A percentile compares a stretch with the other conserved stretches of the same genome.
These are phyloP conservation scores for Lasioglossum albipes DNA, from an alignment of 1,140 invertebrate species.

Conservation along the genomic window DNA sequence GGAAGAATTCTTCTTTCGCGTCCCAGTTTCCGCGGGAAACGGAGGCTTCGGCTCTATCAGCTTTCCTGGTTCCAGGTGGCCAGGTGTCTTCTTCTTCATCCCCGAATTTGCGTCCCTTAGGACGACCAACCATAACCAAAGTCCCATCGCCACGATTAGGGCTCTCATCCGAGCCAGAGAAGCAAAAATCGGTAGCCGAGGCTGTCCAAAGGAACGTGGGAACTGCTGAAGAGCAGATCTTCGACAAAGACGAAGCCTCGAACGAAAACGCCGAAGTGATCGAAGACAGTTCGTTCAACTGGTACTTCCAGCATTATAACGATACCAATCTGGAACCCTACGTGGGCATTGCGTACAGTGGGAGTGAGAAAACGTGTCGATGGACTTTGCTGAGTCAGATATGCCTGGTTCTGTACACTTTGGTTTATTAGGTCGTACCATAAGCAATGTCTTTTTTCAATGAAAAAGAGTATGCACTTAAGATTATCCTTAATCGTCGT, in stretches of 20 bases:
- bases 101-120: slow-evolving; percentile 67
- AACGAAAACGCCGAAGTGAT: slow-evolving; percentile 60
- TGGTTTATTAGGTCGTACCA: slow-evolving; percentile 20
- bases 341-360: slow-evolving; percentile 76
- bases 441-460: too few species aligned
- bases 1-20: slow-evolving; percentile 30
- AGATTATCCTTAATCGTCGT: too few species aligned
- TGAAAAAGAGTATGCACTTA: too few species aligned
- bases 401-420: slow-evolving; percentile 27
- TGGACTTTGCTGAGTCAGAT: slow-evolving; percentile 51
- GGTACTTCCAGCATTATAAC: slow-evolving; percentile 91
- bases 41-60: slow-evolving; percentile 79
- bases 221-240: slow-evolving; percentile 20
- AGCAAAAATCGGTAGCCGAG: slow-evolving; percentile 33
- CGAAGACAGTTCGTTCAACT: slow-evolving; percentile 82
- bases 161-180: slow-evolving; percentile 52
- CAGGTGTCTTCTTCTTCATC: slow-evolving; percentile 74
- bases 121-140: slow-evolving; percentile 84
- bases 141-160: slow-evolving; percentile 80
- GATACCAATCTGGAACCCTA: slow-evolving; percentile 85
- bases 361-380: slow-evolving; percentile 41
- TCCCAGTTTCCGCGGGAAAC: slow-evolving; percentile 52
- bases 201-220: slow-evolving; percentile 43
- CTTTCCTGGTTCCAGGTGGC: slow-evolving; percentile 82
- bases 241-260: slow-evolving; percentile 19